phyloP scores from a whole-genome alignment of 1,140 invertebrate species.

The Hyles euphorbiae region DNA sequence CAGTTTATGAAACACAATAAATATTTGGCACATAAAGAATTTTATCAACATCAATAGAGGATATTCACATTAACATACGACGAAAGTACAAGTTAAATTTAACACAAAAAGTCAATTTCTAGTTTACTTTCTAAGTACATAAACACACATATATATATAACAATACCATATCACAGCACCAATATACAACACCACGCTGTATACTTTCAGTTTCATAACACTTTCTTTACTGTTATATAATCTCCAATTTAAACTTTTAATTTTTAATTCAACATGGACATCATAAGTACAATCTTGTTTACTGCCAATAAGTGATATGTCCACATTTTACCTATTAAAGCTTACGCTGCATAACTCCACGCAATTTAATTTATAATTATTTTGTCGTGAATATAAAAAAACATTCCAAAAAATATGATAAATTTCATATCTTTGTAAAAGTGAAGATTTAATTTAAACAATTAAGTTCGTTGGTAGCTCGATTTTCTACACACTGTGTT shows the following conservation, averaged over 20 bases:
- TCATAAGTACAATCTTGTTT: constrained; percentile 25
- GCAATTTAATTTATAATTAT: constrained; percentile 4
- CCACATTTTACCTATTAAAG: constrained; percentile 59
- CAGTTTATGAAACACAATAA: background rate
- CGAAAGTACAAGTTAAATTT: constrained; percentile 3
- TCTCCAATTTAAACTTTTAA: constrained; percentile 36
- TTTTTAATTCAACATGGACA: constrained; percentile 46
- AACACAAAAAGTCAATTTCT: constrained; percentile 26
- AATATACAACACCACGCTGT: constrained; percentile 46
- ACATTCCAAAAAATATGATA: no score
- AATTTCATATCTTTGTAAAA: no score
- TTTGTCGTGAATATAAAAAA: no score
- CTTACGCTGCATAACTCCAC: constrained; percentile 40
- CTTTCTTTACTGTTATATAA: constrained; percentile 34
- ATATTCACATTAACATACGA: no score
- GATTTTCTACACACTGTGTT: no score
- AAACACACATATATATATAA: constrained; percentile 27
- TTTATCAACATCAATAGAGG: constrained; percentile 2
- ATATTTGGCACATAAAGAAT: constrained; percentile 24
- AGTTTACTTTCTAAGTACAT: constrained; percentile 29
- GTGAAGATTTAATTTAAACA: no score
- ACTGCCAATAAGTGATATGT: constrained; percentile 48
- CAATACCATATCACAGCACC: constrained; percentile 61
- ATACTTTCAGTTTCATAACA: constrained; percentile 43
- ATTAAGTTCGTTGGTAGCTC: no score